Percentiles rank a stretch among this genome's conserved stretches.
Evolutionary conservation across 2,888 invertebrate species (phyloP).

Genomic region (Cremastinae sp.): DNA sequence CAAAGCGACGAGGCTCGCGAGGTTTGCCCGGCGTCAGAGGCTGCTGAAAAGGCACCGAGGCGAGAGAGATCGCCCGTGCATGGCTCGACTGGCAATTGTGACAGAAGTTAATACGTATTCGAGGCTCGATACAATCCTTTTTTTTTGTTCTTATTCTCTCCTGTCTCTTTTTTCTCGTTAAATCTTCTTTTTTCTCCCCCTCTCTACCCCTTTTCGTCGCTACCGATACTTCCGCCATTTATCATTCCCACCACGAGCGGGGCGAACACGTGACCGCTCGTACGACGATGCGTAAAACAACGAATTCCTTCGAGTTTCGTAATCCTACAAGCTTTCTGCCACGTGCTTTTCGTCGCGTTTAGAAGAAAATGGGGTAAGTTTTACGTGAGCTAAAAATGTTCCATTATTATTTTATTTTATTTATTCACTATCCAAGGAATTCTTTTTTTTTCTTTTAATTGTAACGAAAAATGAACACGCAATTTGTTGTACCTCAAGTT

Average conservation of each 20-base stretch:
- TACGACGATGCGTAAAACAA: not conserved
- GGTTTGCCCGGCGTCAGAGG: constrained; percentile 8
- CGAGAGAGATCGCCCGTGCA: constrained; percentile 10
- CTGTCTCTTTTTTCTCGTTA: not conserved
- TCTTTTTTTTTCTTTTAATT: constrained; percentile 7
- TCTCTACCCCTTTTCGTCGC: not conserved
- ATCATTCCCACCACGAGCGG: constrained; percentile 39
- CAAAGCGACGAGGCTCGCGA: constrained; percentile 26
- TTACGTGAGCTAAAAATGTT: not conserved
- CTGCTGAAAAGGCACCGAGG: constrained; percentile 5
- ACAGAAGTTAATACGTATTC: constrained; percentile 43
- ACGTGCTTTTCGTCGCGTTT: not conserved
- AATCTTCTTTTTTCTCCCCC: not conserved
- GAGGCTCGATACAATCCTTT: constrained; percentile 15
- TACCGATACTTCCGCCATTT: constrained; percentile 26
- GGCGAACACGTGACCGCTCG: constrained; percentile 24
- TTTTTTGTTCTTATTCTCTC: constrained; percentile 22
- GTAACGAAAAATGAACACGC: too few species aligned
- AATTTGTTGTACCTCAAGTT: too few species aligned
- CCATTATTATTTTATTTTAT: not conserved
- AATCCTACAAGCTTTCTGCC: not conserved
- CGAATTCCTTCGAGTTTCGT: not conserved
- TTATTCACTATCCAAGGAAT: constrained; percentile 6
- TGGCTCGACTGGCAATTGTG: constrained; percentile 33
- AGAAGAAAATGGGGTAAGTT: not conserved